Evolutionary conservation across 2,797 vertebrate genomes (phyloP).

Genomic region (Macropodus opercularis): DNA sequence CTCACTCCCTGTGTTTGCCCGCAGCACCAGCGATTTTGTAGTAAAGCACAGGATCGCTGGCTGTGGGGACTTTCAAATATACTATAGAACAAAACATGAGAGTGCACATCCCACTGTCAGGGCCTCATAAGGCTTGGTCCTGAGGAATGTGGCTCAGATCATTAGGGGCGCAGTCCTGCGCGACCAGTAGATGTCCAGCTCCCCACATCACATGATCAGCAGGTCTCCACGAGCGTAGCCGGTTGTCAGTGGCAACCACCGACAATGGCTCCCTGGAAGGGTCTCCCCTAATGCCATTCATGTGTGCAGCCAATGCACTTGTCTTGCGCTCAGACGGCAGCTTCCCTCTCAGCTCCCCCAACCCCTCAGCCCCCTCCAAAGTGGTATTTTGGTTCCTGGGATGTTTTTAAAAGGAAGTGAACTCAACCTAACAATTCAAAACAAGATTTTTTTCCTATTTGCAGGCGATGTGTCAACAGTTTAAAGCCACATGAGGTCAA

Average conservation of each 20-base stretch:
- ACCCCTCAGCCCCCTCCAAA: background rate
- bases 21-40: slow-evolving; percentile 17
- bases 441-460: slow-evolving; percentile 7
- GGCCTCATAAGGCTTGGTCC: slow-evolving; percentile 50
- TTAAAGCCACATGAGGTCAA: background rate
- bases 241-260: slow-evolving; percentile 68
- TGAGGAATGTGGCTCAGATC: slow-evolving; percentile 72
- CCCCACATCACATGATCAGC: slow-evolving; percentile 68
- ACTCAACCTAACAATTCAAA: slow-evolving; percentile 12
- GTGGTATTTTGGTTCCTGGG: slow-evolving; percentile 67
- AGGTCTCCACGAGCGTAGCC: slow-evolving; percentile 37
- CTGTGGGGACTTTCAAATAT: slow-evolving; percentile 5
- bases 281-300: slow-evolving; percentile 71
- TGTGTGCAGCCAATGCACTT: slow-evolving; percentile 54
- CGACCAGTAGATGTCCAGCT: slow-evolving; percentile 61
- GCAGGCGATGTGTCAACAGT: background rate
- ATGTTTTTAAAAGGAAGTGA: slow-evolving; percentile 46
- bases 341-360: slow-evolving; percentile 23
- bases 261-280: slow-evolving; percentile 67
- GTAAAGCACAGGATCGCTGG: slow-evolving; percentile 7
- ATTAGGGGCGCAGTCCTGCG: slow-evolving; percentile 63
- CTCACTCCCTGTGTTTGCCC: slow-evolving; percentile 17
- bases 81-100: slow-evolving; percentile 14
- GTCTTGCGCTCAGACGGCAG: slow-evolving; percentile 44
- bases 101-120: slow-evolving; percentile 24